Percentiles rank a stretch among this genome's conserved stretches.
These are phyloP conservation scores for Nemotelus pantherinus DNA, from an alignment of 2,888 invertebrate species.

Conservation along the genomic window DNA sequence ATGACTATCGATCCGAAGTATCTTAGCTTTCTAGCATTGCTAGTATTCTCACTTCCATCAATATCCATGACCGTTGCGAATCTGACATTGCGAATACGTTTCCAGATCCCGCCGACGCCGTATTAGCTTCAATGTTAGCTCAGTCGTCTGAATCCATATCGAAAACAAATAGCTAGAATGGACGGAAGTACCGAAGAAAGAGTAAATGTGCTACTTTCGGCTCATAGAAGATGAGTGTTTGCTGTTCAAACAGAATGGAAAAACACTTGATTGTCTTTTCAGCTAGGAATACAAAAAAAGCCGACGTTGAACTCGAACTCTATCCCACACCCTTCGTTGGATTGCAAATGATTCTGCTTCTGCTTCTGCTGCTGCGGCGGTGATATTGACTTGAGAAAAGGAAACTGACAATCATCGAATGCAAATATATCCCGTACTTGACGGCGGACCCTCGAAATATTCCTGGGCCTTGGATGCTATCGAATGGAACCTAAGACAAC, in stretches of 20 bases:
- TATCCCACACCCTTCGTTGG: not conserved
- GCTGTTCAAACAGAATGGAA: slow-evolving; percentile 7
- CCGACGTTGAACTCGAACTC: not conserved
- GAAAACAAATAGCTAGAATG: not conserved
- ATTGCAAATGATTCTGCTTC: slow-evolving; percentile 9
- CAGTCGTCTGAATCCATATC: not conserved
- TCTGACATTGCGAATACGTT: no score
- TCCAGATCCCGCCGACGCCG: no score
- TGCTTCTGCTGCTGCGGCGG: not conserved
- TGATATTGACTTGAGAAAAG: slow-evolving; percentile 1
- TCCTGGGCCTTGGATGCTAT: slow-evolving; percentile 3
- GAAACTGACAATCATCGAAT: slow-evolving; percentile 41
- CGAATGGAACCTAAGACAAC: slow-evolving; percentile 39
- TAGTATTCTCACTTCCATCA: no score
- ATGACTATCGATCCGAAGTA: no score
- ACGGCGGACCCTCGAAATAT: slow-evolving; percentile 17
- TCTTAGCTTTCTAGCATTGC: no score
- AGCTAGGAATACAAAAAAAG: not conserved
- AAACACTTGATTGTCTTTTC: slow-evolving; percentile 32
- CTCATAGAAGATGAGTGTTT: not conserved
- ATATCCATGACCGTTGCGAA: no score
- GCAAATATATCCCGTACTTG: slow-evolving; percentile 32
- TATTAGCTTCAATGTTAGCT: no score
- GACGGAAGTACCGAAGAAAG: not conserved
- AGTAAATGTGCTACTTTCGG: slow-evolving; percentile 25